Conservation (phyloP, 2,888 invertebrate species). For the Dryococelus australis region DNA sequence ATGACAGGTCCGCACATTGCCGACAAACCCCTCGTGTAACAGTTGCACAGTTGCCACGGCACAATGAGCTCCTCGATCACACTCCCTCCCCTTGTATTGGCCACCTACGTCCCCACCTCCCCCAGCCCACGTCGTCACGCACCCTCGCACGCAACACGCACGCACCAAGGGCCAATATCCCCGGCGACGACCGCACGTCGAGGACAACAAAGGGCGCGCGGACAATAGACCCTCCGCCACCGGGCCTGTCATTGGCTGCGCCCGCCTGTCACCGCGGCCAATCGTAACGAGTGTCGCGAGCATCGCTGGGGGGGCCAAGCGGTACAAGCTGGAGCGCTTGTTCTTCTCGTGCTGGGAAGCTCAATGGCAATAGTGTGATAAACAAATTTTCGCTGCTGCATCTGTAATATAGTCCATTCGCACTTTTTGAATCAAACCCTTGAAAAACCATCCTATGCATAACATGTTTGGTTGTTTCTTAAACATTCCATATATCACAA, state of each 20-base stretch:
- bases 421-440: no score
- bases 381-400: no score
- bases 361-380: no score
- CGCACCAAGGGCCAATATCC: not conserved
- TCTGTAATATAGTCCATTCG: no score
- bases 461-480: no score
- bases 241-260: not conserved
- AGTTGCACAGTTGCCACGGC: not conserved
- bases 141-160: constrained; percentile 7
- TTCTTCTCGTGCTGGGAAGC: no score
- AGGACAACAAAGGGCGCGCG: not conserved
- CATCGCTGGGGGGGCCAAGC: not conserved
- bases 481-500: no score
- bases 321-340: no score
- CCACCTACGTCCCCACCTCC: not conserved
- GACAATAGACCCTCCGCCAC: not conserved
- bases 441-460: no score
- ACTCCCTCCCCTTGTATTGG: not conserved
- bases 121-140: not conserved
- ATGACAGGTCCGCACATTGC: not conserved
- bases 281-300: not conserved
- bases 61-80: not conserved
- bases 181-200: not conserved
- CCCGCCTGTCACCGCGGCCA: not conserved
- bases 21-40: not conserved